Base-by-base conservation (phyloP, 2,113 vertebrate genomes). In the Antennarius striatus region DNA sequence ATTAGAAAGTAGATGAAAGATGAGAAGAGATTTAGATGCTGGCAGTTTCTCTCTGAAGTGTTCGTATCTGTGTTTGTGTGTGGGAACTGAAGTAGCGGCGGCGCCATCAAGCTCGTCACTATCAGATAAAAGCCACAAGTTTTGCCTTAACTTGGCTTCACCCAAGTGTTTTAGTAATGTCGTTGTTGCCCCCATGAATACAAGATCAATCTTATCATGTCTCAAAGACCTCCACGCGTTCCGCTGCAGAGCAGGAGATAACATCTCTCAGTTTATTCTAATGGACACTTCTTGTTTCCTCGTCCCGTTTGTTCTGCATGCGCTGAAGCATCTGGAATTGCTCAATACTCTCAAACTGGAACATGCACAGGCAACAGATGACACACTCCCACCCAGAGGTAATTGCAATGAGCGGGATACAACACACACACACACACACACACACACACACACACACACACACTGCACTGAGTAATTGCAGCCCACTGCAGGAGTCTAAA, bases 351-450 rank as follows among this genome's bases (percentile, higher is more conserved):
- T 0, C 15, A 87, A 83, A 75, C 60, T 79, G 86, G 68, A 81
- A 86, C 77, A 77, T 68, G 81, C 77, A 52, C 81, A 70, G 57
- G 65, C 78, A 76, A 80, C 82, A 89, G 84, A 80, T 78, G 82
- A 83, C 73, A 81, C 75, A 68, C 72, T 73, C 79, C 43, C 73
- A 81, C 77, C 69, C 83, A 72, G 81, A 80, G 77, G 75, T 88
- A 81, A 87, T 82, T 79, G 79, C 84, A 86, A 87, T 81, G 75
- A 86, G 84, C 1, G 64, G 61, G 73, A 77, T 69, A 82, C 59
- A 83, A 81, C 36, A 81, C 74, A 79, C 71, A 56, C 61, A 73
- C 86, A 56, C 39, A 22, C 22, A 22, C 22, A 22, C 22, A 22
- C 22, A 22, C 22, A 22, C 2, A 22, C 22, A 22, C 22, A 22